These are phyloP conservation scores for Cylas formicarius DNA, from an alignment of 1,140 invertebrate species.

Conservation along the genomic window DNA sequence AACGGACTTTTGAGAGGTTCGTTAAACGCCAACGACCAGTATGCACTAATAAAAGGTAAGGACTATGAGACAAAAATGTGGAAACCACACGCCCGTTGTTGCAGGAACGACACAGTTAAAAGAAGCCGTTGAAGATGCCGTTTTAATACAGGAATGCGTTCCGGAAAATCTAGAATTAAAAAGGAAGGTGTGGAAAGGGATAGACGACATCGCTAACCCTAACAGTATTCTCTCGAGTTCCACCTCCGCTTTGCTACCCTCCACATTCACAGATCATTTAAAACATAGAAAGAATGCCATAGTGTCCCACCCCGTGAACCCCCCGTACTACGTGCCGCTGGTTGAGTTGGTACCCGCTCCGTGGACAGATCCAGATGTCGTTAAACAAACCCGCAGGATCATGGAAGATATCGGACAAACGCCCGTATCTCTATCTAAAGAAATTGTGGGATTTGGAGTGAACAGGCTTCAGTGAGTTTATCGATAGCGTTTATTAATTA, in stretches of 20 bases:
- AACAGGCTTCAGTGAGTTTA: constrained; percentile 83
- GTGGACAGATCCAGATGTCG: constrained; percentile 71
- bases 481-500: not conserved
- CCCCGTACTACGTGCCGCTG: constrained; percentile 90
- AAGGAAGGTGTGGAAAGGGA: constrained; percentile 64
- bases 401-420: constrained; percentile 86
- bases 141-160: constrained; percentile 84
- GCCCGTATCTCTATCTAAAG: constrained; percentile 75
- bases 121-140: constrained; percentile 61
- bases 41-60: constrained; percentile 68
- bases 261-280: constrained; percentile 71
- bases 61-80: too few relatives aligned
- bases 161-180: constrained; percentile 86
- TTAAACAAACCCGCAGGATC: constrained; percentile 52
- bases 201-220: constrained; percentile 68
- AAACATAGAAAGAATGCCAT: constrained; percentile 54
- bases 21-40: constrained; percentile 66
- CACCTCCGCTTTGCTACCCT: constrained; percentile 83
- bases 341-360: constrained; percentile 92
- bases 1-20: constrained; percentile 68
- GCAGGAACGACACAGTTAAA: constrained; percentile 58
- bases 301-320: constrained; percentile 92
- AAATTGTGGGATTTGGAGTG: constrained; percentile 87
- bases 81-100: constrained; percentile 15
- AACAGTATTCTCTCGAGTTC: constrained; percentile 81